Base-by-base conservation (phyloP, 2,888 invertebrate genomes). In the Drosophila sordidapex region DNA sequence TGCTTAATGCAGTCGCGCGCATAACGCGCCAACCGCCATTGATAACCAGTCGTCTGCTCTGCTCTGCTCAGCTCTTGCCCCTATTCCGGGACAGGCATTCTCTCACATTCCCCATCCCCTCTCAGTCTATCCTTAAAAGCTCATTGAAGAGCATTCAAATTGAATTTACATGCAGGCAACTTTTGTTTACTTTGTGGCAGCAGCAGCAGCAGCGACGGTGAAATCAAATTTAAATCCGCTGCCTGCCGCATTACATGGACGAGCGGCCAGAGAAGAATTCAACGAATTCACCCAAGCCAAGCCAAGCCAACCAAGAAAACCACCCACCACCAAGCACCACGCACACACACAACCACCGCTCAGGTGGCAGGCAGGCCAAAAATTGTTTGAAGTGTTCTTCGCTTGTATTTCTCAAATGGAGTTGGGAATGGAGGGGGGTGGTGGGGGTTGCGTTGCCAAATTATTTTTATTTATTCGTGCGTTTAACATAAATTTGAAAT, bases 391-490 rank as follows among this genome's bases (percentile, higher is more conserved):
- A 85, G 84, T 85, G 73, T 69, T 54, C 58, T 52, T 48, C 35
- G 31, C 40, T 48, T 53, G 54, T 46, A 33, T 58, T 59, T 63
- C 40, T n/a, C 40, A 21, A 10, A 43, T 25, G 46, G 25, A 25
- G 21, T 46, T 46, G 15, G 25, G 8, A 7, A 25, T 36, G 33
- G 15, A 2, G 31, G 31, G 21, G 15, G 29, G 21, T 27, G 58
- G 6, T 33, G 27, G 53, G 25, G 7, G 25, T 46, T 48, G 27
- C 33, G 58, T 53, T 75, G 73, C 74, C 85, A 87, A 87, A 90
- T 90, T 87, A 90, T 90, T 82, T 90, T 74, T 90, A 87, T 87
- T 90, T 90, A 90, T 88, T 90, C 90, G 86, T 79, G 90, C 90
- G 90, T 90, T 84, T 76, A 89, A 69, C 67, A 66, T 57, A 52